These are phyloP conservation scores for Cyclophora punctaria DNA, from an alignment of 2,888 invertebrate genomes.

Conservation along the genomic window DNA sequence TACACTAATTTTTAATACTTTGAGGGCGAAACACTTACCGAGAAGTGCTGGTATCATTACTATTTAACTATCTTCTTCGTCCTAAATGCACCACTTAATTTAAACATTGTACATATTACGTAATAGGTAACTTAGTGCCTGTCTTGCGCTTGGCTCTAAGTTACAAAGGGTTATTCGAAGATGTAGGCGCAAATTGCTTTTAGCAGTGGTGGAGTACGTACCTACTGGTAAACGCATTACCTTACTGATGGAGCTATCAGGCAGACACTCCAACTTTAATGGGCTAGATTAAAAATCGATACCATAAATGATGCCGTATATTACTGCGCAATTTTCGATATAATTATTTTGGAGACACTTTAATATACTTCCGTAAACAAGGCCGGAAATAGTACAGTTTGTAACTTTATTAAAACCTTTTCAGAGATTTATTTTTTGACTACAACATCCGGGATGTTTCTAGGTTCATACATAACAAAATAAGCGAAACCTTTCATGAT, in stretches of 20 bases:
- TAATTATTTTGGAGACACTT: not conserved
- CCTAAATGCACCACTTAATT: too few species aligned
- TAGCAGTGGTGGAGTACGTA: constrained; percentile 41
- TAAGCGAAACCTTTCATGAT: too few species aligned
- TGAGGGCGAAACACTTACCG: too few species aligned
- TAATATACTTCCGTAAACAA: too few species aligned
- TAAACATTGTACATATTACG: not conserved
- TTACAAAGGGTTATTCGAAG: constrained; percentile 31
- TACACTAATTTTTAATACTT: too few species aligned
- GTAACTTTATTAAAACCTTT: too few species aligned
- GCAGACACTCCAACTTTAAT: constrained; percentile 51
- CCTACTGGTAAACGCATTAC: constrained; percentile 42
- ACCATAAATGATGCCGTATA: constrained; percentile 21
- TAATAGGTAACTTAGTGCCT: constrained; percentile 8
- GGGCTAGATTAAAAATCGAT: constrained; percentile 52
- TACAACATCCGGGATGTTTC: too few species aligned
- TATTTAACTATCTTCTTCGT: too few species aligned
- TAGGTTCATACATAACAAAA: too few species aligned
- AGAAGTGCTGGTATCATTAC: too few species aligned
- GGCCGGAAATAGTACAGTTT: too few species aligned
- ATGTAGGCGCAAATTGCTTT: constrained; percentile 49
- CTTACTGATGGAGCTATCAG: constrained; percentile 50
- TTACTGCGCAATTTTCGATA: constrained; percentile 8
- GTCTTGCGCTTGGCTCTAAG: constrained; percentile 20
- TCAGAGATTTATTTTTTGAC: too few species aligned